Base-by-base conservation (phyloP, 92 coral and sea anemone species). In the Hydrozoanthus gracilis region DNA sequence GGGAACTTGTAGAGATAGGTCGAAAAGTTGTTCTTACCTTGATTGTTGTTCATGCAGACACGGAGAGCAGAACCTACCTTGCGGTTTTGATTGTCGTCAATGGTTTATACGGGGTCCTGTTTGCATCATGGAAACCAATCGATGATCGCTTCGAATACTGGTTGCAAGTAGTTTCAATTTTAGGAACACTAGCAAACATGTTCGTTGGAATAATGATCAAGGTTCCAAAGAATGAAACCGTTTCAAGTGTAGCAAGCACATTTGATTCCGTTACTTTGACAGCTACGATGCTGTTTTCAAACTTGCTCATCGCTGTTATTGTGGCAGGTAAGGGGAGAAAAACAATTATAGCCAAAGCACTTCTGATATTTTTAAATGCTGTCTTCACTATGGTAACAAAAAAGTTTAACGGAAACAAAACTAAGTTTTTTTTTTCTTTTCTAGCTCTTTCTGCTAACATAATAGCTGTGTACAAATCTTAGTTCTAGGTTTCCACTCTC, bases 261-360 rank as follows among this genome's bases (percentile, higher is more conserved):
- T 11, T 61, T 5, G 67, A 61, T 61, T 61, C 67, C 67, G n/a
- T 61, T 11, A 12, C n/a, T 12, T 61, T 61, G 13, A 6, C n/a
- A 4, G 67, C 16, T 4, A 61, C n/a, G 67, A 18, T 61, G 67
- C 4, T 61, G 14, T 61, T 61, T 18, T 15, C 67, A 5, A 61
- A 61, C 3, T 0, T 11, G n/a, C 67, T 61, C 16, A 18, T 61
- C 16, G 0, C n/a, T 61, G 4, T 61, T 6, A 18, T 61, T 7
- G n/a, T 61, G 12, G 67, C 67, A 61, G 67, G 67, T 61, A 61
- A 6, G 67, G n/a, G n/a, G n/a, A n/a, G n/a, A n/a, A n/a, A n/a
- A n/a, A n/a, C n/a, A n/a, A n/a, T n/a, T n/a, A n/a, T n/a, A n/a
- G n/a, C n/a, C n/a, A n/a, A n/a, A n/a, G n/a, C n/a, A n/a, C n/a